Evolutionary conservation across 2,113 vertebrate species (phyloP), one percentile per base, ranked within the genome.

Genomic region (Excalfactoria chinensis): DNA sequence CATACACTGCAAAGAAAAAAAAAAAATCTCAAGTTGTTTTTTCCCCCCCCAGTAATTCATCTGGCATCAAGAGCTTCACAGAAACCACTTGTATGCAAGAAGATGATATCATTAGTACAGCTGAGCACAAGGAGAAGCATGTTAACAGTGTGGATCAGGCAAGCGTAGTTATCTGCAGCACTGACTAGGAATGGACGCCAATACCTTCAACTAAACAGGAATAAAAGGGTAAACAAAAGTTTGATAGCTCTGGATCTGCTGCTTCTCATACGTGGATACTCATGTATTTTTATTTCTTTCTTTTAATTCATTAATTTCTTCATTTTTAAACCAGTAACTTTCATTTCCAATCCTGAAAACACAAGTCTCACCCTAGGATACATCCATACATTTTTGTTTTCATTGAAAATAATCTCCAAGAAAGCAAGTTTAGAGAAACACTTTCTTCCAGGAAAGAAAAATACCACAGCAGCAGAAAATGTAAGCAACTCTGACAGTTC

Each of bases 111-210:
- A 40, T 6, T 43, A 41, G 34, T 62, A 18, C 70, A 81, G 10
- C 51, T 6, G 15, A 43, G 32, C 51, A 60, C 23, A 73, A 32
- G 19, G 32, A 83, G 19, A 8, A 60, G 30, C 35, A 46, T 60
- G 21, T 21, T 14, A 46, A 70, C 11, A 53, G 35, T 7, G 11
- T 0, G 0, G 16, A 49, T 0, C 44, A 34, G 40, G 35, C 32
- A 90, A 56, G 53, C 21, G 19, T 13, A 71, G 37, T 60, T 60
- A 73, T 6, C 30, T 73, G n/a, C 49, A 81, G 30, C 20, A 73
- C 0, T 48, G 22, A 53, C 18, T 7, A 63, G 18, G 35, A 34
- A 73, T 1, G 1, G 13, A 35, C 25, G 53, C 17, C 53, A 55
- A 62, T 20, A 77, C 11, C 55, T 49, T 51, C 41, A 46, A 73